Conservation (phyloP, 2,888 invertebrate species). For the Priocnemis perturbator region DNA sequence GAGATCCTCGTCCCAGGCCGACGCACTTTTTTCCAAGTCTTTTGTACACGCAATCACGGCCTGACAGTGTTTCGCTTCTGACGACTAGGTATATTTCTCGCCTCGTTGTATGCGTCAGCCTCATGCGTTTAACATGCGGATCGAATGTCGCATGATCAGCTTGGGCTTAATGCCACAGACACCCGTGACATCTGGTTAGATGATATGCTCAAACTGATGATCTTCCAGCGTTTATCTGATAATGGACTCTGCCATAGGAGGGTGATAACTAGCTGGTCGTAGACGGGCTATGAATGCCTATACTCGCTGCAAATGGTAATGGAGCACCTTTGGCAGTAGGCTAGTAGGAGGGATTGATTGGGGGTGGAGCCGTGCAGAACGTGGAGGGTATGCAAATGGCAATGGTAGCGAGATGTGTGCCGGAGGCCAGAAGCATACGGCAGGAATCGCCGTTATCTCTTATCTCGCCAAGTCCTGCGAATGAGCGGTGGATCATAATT, state of each 20-base stretch:
- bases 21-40: too few relatives aligned
- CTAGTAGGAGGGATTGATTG: background rate
- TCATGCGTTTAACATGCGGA: too few relatives aligned
- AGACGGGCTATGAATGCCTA: conserved; percentile 9
- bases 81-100: too few relatives aligned
- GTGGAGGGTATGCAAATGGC: conserved; percentile 16
- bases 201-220: too few relatives aligned
- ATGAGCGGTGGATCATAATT: conserved; percentile 26
- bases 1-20: too few relatives aligned
- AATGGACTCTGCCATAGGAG: background rate
- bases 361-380: conserved; percentile 13
- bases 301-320: conserved; percentile 15
- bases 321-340: background rate
- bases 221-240: too few relatives aligned
- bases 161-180: too few relatives aligned
- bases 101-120: too few relatives aligned
- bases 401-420: conserved; percentile 8
- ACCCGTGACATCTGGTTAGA: too few relatives aligned
- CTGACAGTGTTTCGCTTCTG: too few relatives aligned
- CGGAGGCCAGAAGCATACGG: conserved; percentile 20
- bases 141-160: too few relatives aligned
- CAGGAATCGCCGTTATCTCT: conserved; percentile 29
- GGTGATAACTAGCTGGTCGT: conserved; percentile 17
- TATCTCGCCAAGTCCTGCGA: conserved; percentile 29
- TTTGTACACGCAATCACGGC: too few relatives aligned